A percentile compares a stretch with the other conserved stretches of the same genome.
phyloP scores from a whole-genome alignment of 2,888 invertebrate species.

The Octonoba sinensis region DNA sequence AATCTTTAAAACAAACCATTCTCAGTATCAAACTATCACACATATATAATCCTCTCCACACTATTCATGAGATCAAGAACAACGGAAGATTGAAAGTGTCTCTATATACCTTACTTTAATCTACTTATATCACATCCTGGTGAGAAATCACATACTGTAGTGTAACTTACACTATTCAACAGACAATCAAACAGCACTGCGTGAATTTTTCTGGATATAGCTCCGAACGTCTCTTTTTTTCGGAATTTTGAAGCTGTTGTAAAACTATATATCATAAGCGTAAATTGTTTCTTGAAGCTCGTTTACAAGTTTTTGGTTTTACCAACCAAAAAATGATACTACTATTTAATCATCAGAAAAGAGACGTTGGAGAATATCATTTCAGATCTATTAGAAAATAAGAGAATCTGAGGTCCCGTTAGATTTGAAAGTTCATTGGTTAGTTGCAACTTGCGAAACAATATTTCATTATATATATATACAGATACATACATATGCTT shows the following conservation, averaged over 20 bases:
- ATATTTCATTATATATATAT: constrained; percentile 45
- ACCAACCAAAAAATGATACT: too few relatives aligned
- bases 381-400: constrained; percentile 25
- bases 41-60: not conserved
- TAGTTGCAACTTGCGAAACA: constrained; percentile 56
- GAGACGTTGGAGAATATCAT: constrained; percentile 34
- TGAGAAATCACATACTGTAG: constrained; percentile 4
- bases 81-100: too few relatives aligned
- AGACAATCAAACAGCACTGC: constrained; percentile 30
- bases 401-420: constrained; percentile 42
- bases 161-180: not conserved
- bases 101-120: too few relatives aligned
- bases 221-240: constrained; percentile 43
- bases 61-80: too few relatives aligned
- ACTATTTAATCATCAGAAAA: constrained; percentile 21
- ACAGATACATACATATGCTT: constrained; percentile 64
- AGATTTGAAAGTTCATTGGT: constrained; percentile 42
- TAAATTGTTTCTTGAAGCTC: constrained; percentile 44
- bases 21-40: constrained; percentile 24
- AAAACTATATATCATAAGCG: constrained; percentile 6
- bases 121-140: constrained; percentile 13
- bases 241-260: not conserved
- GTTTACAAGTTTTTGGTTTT: constrained; percentile 30
- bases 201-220: not conserved
- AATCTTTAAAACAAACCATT: constrained; percentile 8